Evolutionary conservation across 2,888 invertebrate genomes (phyloP).

Genomic region (Tachina grossa): DNA sequence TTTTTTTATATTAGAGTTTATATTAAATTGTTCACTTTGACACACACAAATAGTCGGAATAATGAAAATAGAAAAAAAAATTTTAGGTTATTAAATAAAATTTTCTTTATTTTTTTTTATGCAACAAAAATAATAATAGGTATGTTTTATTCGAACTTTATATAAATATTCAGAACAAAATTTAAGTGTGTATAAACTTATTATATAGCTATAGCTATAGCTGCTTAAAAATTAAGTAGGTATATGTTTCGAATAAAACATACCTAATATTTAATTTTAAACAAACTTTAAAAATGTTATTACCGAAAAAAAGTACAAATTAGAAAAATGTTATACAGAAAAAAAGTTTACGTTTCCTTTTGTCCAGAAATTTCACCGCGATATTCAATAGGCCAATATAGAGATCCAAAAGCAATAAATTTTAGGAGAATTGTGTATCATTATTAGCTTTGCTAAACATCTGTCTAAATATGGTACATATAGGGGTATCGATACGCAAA

Average conservation of each 20-base stretch:
- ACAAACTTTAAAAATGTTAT: too few relatives aligned
- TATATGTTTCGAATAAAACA: too few relatives aligned
- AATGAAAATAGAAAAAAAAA: constrained; percentile 1
- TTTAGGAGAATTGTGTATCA: constrained; percentile 67
- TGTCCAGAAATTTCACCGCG: constrained; percentile 23
- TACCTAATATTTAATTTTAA: background rate
- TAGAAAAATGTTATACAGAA: background rate
- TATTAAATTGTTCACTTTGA: constrained; percentile 46
- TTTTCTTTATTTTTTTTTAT: background rate
- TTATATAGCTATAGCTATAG: too few relatives aligned
- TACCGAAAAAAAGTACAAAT: too few relatives aligned
- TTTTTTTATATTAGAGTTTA: constrained; percentile 14
- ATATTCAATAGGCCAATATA: constrained; percentile 51
- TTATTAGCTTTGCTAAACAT: constrained; percentile 72
- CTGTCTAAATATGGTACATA: constrained; percentile 74
- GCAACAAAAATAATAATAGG: background rate
- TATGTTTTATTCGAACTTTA: too few relatives aligned
- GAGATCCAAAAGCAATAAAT: constrained; percentile 70
- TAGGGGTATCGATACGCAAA: constrained; percentile 70
- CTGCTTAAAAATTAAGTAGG: too few relatives aligned
- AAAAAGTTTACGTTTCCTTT: background rate
- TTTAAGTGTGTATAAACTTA: too few relatives aligned
- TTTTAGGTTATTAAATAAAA: constrained; percentile 20
- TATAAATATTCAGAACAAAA: too few relatives aligned
- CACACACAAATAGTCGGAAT: background rate